Evolutionary conservation across 1,140 invertebrate genomes (phyloP), one percentile per base, ranked within the genome.

Genomic region (Bombus fervidus): DNA sequence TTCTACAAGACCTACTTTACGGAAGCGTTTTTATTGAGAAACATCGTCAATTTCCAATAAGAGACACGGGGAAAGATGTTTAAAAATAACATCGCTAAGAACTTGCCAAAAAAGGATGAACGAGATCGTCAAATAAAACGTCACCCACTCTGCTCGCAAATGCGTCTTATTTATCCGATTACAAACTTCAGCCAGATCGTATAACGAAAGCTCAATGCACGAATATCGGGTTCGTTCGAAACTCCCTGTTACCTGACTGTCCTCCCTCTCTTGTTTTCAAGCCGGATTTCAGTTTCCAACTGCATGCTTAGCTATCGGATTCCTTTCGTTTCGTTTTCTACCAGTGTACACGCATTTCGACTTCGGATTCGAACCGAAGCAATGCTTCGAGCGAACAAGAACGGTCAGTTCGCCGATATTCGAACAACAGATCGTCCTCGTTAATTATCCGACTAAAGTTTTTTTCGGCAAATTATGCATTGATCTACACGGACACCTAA

Each of bases 361-460:
- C n/a, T 22, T 47, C 15, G 64, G 31, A 53, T 53, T n/a, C n/a
- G n/a, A 43, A 28, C n/a, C 28, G 3, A 34, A 8, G 66, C 22
- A 31, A 37, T 15, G 28, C 12, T 72, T 34, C 31, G 13, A 72
- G 2, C 22, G 2, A 41, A 25, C 57, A 10, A 28, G 37, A 28
- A 22, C 37, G n/a, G 43, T 3, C 6, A 37, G 13, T 15, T 64
- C 13, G 18, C 12, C 28, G 28, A 10, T 34, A 57, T n/a, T n/a
- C 31, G n/a, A 34, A 47, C n/a, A 37, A 47, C 43, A 53, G 62
- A 18, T 53, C 18, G 18, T 53, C 6, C 47, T 53, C 47, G 28
- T 43, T 83, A 69, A 83, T 83, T 83, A 66, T 18, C 37, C 62
- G 43, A 34, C 28, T 68, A 57, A 57, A 43, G 43, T 57, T 62